phyloP scores from a whole-genome alignment of 2,113 vertebrate species.

The Calidris pygmaea region DNA sequence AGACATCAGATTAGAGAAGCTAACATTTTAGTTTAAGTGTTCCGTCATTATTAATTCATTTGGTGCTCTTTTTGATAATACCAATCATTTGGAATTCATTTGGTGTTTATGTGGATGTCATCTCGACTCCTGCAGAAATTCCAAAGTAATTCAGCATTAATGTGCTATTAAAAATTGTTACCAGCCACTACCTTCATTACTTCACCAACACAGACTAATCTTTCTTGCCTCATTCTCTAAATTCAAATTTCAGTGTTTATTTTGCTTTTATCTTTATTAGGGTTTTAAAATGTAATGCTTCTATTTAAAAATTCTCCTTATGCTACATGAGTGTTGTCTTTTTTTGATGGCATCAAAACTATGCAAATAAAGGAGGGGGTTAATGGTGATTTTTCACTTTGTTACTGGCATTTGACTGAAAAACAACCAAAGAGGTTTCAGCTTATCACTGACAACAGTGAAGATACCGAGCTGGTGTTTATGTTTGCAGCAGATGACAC shows the following conservation, averaged over 20 bases:
- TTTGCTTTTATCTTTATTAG: constrained; percentile 69
- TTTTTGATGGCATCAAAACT: constrained; percentile 69
- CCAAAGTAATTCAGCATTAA: constrained; percentile 69
- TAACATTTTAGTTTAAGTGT: constrained; percentile 66
- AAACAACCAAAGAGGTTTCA: constrained; percentile 54
- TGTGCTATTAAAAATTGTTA: constrained; percentile 75
- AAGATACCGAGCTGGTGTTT: constrained; percentile 58
- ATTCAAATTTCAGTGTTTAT: constrained; percentile 64
- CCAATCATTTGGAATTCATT: constrained; percentile 71
- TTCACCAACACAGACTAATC: constrained; percentile 37
- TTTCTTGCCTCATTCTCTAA: constrained; percentile 55
- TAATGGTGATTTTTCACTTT: constrained; percentile 68
- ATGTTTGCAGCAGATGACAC: constrained; percentile 58
- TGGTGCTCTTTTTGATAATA: constrained; percentile 73
- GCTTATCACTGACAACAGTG: constrained; percentile 40
- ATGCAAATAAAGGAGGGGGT: constrained; percentile 66
- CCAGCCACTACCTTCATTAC: constrained; percentile 69
- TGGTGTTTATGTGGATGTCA: constrained; percentile 72
- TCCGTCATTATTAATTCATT: constrained; percentile 76
- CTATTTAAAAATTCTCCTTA: constrained; percentile 76
- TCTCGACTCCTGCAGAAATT: constrained; percentile 59
- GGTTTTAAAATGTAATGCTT: constrained; percentile 67
- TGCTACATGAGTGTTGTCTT: constrained; percentile 42
- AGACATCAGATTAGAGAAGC: constrained; percentile 61
- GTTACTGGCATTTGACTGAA: constrained; percentile 54